Conservation (phyloP, 2,888 invertebrate species). For the Agelastica alni region DNA sequence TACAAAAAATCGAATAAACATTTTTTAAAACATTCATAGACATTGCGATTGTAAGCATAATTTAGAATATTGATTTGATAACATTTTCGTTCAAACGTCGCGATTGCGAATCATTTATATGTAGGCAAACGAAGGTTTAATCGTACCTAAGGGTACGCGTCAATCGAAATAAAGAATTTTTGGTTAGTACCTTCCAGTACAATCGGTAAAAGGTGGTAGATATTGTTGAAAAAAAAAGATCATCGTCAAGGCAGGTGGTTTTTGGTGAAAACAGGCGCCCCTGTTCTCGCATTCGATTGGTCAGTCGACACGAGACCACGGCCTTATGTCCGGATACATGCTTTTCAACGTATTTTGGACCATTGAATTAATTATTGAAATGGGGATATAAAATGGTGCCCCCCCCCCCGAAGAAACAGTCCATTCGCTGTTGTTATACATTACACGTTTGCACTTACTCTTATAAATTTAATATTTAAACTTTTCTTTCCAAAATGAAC, state of each 20-base stretch:
- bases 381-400: constrained; percentile 24
- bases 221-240: constrained; percentile 42
- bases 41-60: too few species aligned
- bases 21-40: too few species aligned
- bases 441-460: too few species aligned
- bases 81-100: too few species aligned
- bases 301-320: constrained; percentile 50
- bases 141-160: too few species aligned
- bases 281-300: constrained; percentile 49
- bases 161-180: constrained; percentile 17
- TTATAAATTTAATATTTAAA: too few species aligned
- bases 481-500: too few species aligned
- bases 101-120: too few species aligned
- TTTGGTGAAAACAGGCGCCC: constrained; percentile 50
- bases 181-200: constrained; percentile 21
- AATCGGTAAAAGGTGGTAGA: constrained; percentile 18
- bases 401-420: constrained; percentile 14
- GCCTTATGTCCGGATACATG: constrained; percentile 35
- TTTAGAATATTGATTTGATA: too few species aligned
- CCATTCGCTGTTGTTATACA: constrained; percentile 5
- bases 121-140: too few species aligned
- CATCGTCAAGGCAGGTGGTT: constrained; percentile 52
- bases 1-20: too few species aligned
- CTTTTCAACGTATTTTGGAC: constrained; percentile 33
- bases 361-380: constrained; percentile 35